Percentiles rank a stretch among this genome's conserved stretches.
Evolutionary conservation across 1,140 invertebrate species (phyloP).

Genomic region (Lucilia sericata): DNA sequence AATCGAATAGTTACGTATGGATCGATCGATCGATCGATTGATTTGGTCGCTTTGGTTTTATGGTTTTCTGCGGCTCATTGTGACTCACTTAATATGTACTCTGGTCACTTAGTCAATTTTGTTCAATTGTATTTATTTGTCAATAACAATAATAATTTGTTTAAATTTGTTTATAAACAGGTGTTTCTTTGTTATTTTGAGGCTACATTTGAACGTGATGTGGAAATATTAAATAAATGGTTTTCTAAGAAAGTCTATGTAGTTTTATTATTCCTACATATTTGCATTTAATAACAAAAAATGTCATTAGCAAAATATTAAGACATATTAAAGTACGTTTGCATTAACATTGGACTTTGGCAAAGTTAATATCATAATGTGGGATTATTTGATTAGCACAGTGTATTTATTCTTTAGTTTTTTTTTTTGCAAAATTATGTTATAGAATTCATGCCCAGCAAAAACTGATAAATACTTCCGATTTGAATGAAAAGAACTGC

Average conservation of each 20-base stretch:
- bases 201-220: conserved; percentile 30
- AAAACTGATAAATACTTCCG: no score
- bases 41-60: not conserved
- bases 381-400: no score
- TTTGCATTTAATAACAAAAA: not conserved
- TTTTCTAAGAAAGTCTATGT: conserved; percentile 11
- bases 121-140: conserved; percentile 34
- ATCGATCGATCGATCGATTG: not conserved
- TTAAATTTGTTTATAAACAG: conserved; percentile 42
- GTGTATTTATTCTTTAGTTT: no score
- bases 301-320: not conserved
- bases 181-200: conserved; percentile 36
- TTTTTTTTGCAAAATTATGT: no score
- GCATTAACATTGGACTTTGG: not conserved
- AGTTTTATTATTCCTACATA: not conserved
- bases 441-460: no score
- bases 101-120: not conserved
- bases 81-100: not conserved
- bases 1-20: not conserved
- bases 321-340: not conserved
- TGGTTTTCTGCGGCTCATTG: not conserved
- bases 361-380: no score
- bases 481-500: no score
- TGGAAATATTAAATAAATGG: conserved; percentile 11
- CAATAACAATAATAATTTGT: conserved; percentile 39